Evolutionary conservation across 2,888 invertebrate species (phyloP).

Genomic region (Cephonodes hylas): DNA sequence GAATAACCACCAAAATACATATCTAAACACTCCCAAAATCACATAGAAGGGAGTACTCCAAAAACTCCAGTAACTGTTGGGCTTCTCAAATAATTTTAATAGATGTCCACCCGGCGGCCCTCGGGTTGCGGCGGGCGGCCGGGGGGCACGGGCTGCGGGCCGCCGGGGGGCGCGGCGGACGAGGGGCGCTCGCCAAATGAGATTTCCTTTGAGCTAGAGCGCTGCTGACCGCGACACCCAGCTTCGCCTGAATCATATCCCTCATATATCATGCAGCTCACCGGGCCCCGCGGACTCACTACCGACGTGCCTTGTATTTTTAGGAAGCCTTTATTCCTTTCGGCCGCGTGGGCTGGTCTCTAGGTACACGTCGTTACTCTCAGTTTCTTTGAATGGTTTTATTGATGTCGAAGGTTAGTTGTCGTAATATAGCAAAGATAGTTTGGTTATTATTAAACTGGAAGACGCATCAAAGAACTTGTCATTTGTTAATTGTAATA

Average conservation of each 20-base stretch:
- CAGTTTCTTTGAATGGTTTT: neutral
- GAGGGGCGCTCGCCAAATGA: conserved; percentile 60
- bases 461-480: too few relatives aligned
- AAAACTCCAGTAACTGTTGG: conserved; percentile 42
- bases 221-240: conserved; percentile 65
- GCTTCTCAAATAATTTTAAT: conserved; percentile 77
- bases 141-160: conserved; percentile 26
- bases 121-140: conserved; percentile 12
- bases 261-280: conserved; percentile 56
- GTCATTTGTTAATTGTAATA: too few relatives aligned
- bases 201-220: conserved; percentile 75
- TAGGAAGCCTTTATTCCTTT: conserved; percentile 28
- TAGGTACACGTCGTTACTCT: neutral
- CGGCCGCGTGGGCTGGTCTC: neutral
- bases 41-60: too few relatives aligned
- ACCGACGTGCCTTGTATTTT: conserved; percentile 33
- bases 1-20: too few relatives aligned
- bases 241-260: conserved; percentile 25
- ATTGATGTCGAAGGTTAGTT: neutral
- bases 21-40: too few relatives aligned
- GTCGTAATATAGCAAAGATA: too few relatives aligned
- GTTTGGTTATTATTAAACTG: too few relatives aligned
- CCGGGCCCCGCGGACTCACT: conserved; percentile 27
- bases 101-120: conserved; percentile 53
- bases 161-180: conserved; percentile 24